Percentiles rank a stretch among this genome's conserved stretches.
Evolutionary conservation across 2,113 vertebrate species (phyloP).

Genomic region (Clarias magur): DNA sequence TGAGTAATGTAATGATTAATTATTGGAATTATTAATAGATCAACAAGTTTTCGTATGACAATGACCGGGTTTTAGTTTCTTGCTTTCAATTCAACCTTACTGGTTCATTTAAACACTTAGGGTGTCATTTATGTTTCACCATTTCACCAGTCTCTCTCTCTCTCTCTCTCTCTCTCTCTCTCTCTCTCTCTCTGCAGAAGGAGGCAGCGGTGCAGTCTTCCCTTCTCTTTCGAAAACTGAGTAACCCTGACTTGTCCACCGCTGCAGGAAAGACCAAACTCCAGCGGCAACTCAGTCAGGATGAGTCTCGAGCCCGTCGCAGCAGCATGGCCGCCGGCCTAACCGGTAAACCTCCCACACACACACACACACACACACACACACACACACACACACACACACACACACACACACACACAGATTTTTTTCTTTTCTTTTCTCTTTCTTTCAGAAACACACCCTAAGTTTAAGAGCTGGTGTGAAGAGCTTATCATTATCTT

Average conservation of each 20-base stretch:
- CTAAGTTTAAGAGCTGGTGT: not conserved
- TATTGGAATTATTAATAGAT: not conserved
- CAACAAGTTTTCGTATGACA: not conserved
- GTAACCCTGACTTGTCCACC: slow-evolving; percentile 91
- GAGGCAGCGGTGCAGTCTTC: slow-evolving; percentile 77
- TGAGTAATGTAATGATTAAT: not conserved
- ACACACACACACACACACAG: not conserved
- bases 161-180: not conserved
- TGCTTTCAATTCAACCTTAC: not conserved
- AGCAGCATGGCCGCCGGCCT: slow-evolving; percentile 84
- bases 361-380: not conserved
- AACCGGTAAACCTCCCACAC: slow-evolving; percentile 74
- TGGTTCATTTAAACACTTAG: not conserved
- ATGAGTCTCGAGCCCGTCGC: slow-evolving; percentile 84
- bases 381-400: too few relatives aligned
- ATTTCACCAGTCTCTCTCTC: not conserved
- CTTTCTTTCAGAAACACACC: not conserved
- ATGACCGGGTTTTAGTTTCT: not conserved
- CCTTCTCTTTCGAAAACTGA: slow-evolving; percentile 89
- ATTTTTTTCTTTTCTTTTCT: not conserved
- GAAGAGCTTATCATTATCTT: not conserved
- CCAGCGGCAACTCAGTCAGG: slow-evolving; percentile 91
- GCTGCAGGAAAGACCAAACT: slow-evolving; percentile 87
- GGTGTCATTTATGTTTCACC: not conserved
- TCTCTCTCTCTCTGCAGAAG: slow-evolving; percentile 68